Evolutionary conservation across 2,113 vertebrate genomes (phyloP).

Genomic region (Thalassoma bifasciatum): DNA sequence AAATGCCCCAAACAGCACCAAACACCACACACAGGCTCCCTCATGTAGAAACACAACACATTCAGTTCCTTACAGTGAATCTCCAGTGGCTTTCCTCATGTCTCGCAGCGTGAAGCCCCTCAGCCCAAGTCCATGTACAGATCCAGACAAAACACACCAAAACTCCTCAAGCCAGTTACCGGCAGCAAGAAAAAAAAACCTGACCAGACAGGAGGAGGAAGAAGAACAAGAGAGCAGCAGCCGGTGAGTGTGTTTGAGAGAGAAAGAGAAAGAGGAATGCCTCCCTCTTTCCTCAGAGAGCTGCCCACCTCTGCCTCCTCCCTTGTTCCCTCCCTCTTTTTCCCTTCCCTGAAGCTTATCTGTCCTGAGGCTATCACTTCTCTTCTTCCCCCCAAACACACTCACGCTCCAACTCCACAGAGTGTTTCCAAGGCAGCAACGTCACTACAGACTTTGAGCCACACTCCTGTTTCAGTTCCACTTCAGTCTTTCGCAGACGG

Average conservation of each 20-base stretch:
- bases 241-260: slow-evolving; percentile 50
- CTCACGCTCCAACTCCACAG: slow-evolving; percentile 51
- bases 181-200: slow-evolving; percentile 12
- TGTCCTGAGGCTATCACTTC: slow-evolving; percentile 75
- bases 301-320: slow-evolving; percentile 58
- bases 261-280: slow-evolving; percentile 62
- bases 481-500: slow-evolving; percentile 35
- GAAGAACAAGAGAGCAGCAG: slow-evolving; percentile 35
- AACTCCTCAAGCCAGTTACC: slow-evolving; percentile 48
- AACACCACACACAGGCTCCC: slow-evolving; percentile 14
- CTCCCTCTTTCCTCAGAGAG: slow-evolving; percentile 65
- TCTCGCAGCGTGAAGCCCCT: slow-evolving; percentile 18
- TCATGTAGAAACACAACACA: slow-evolving; percentile 39
- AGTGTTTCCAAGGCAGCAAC: slow-evolving; percentile 65
- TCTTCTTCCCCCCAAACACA: slow-evolving; percentile 37
- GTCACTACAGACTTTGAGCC: slow-evolving; percentile 55
- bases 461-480: slow-evolving; percentile 66
- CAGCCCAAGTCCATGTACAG: slow-evolving; percentile 52
- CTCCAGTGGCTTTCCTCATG: slow-evolving; percentile 41
- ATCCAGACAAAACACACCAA: slow-evolving; percentile 28
- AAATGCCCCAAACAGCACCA: slow-evolving; percentile 39
- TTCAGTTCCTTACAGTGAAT: slow-evolving; percentile 47
- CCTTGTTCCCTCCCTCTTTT: slow-evolving; percentile 57
- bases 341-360: slow-evolving; percentile 78
- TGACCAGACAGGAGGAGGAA: slow-evolving; percentile 33